Conservation (phyloP, 2,797 vertebrate genomes). For the Distichodus sexfasciatus region DNA sequence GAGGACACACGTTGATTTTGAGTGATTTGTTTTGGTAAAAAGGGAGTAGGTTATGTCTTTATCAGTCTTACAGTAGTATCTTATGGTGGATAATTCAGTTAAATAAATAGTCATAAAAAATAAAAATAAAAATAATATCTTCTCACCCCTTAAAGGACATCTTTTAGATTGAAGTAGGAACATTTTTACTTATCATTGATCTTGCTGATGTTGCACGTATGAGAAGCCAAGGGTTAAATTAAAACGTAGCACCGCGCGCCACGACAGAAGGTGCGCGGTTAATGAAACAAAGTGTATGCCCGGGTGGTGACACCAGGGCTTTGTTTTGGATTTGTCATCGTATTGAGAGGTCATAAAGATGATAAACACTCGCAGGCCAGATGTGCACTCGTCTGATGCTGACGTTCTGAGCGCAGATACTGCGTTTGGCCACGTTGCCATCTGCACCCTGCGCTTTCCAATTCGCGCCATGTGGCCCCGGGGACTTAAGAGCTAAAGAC, state of each 20-base stretch:
- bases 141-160: neutral
- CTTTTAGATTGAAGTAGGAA: neutral
- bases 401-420: neutral
- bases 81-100: too few relatives aligned
- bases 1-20: too few relatives aligned
- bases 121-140: neutral
- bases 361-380: slow-evolving; percentile 28
- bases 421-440: slow-evolving; percentile 17
- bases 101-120: neutral
- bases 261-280: slow-evolving; percentile 10
- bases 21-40: too few relatives aligned
- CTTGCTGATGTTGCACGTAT: neutral
- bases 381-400: slow-evolving; percentile 14
- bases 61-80: too few relatives aligned
- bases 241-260: neutral
- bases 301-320: neutral
- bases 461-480: slow-evolving; percentile 31
- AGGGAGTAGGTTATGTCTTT: too few relatives aligned
- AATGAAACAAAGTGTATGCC: slow-evolving; percentile 22
- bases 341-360: slow-evolving; percentile 38
- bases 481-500: slow-evolving; percentile 47
- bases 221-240: slow-evolving; percentile 13
- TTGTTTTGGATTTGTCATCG: slow-evolving; percentile 42
- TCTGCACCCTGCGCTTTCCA: slow-evolving; percentile 27
- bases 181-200: slow-evolving; percentile 11